These are phyloP conservation scores for Sycophaga agraensis DNA, from an alignment of 1,140 invertebrate species.

Conservation along the genomic window DNA sequence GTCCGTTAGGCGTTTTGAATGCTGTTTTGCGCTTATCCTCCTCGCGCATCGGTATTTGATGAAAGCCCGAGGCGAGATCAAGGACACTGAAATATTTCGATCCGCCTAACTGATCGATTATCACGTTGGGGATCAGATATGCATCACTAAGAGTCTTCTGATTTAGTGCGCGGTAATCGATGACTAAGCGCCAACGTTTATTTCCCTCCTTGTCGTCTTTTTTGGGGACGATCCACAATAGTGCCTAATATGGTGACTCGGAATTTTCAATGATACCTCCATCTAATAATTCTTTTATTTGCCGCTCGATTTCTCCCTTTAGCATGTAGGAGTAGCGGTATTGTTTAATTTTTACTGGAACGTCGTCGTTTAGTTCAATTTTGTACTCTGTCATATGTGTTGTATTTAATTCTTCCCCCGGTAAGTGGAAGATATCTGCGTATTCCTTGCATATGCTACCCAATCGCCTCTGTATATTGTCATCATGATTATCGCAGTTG, in stretches of 20 bases:
- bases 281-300: slow-evolving; percentile 35
- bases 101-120: slow-evolving; percentile 41
- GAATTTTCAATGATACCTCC: slow-evolving; percentile 37
- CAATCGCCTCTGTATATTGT: too few species aligned
- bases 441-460: not conserved
- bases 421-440: slow-evolving; percentile 6
- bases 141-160: slow-evolving; percentile 49
- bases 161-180: slow-evolving; percentile 47
- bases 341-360: slow-evolving; percentile 23
- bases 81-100: slow-evolving; percentile 45
- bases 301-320: slow-evolving; percentile 28
- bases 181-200: not conserved
- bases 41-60: slow-evolving; percentile 52
- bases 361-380: slow-evolving; percentile 29
- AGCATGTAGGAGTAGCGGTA: slow-evolving; percentile 33
- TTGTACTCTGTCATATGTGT: slow-evolving; percentile 10
- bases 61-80: slow-evolving; percentile 57
- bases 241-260: slow-evolving; percentile 24
- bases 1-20: slow-evolving; percentile 37
- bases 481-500: too few species aligned
- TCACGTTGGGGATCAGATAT: slow-evolving; percentile 60
- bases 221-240: slow-evolving; percentile 33
- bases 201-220: slow-evolving; percentile 29
- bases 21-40: slow-evolving; percentile 49
- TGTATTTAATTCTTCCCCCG: not conserved